Evolutionary conservation across 2,888 invertebrate genomes (phyloP), one percentile per base, ranked within the genome.

Genomic region (Meteorus colon): DNA sequence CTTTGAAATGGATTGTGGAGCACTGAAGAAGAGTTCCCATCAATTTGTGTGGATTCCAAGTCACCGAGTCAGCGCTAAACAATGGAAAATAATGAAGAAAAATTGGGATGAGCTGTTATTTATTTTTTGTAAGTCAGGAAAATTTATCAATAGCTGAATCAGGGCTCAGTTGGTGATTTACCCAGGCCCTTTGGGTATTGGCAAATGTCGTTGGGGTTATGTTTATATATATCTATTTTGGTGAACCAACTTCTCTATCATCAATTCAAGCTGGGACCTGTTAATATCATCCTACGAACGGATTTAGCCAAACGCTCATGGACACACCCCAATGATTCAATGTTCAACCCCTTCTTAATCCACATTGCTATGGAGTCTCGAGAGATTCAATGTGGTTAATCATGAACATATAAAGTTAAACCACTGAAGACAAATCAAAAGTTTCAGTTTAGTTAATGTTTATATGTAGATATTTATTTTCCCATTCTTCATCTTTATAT

Each of bases 41-140:
- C 89, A 99, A 92, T 91, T 99, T 99, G 91, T 99, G 99, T 19
- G 99, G 99, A 91, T 99, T 99, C 99, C 99, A 99, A 65, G 98
- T 98, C 80, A 99, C 95, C 8, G 98, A 98, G 90, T 98, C 95
- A 77, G 97, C 97, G 86, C 98, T 98, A 92, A 10, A 55, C 48
- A 48, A 3, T n/a, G n/a, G 14, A 16, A 48, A 48, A 48, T 27
- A 19, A 60, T 48, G 19, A 66, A 37, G 37, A 48, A 10, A 8
- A 62, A 63, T 27, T 60, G 31, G 3, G 34, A 66, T 66, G 3
- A n/a, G 27, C 10, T 41, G 19, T 51, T 29, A 55, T 34, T 31
- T 37, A 24, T 60, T 19, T 27, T 65, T 34, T 24, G 24, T 10
- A 4, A 62, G 51, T 59, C 51, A 16, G 16, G 4, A 51, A 51